phyloP scores from a whole-genome alignment of 1,140 invertebrate genomes.

The Ostrea denselamellosa region DNA sequence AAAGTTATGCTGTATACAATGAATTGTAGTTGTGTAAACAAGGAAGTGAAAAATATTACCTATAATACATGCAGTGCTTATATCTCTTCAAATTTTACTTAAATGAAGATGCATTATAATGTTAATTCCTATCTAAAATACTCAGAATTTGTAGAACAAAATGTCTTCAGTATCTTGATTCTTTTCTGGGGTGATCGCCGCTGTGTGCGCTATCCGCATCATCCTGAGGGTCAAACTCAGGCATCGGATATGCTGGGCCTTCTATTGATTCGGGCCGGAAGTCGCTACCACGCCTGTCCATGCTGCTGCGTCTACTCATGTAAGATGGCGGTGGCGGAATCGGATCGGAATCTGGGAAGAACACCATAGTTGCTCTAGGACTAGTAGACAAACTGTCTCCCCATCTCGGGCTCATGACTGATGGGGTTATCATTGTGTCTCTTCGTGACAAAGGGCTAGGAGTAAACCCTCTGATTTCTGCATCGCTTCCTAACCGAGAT shows the following conservation, averaged over 20 bases:
- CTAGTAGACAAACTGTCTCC: slow-evolving; percentile 69
- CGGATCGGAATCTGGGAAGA: slow-evolving; percentile 73
- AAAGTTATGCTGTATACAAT: no score
- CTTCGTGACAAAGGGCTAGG: slow-evolving; percentile 64
- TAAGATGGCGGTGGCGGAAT: slow-evolving; percentile 55
- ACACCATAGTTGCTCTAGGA: slow-evolving; percentile 66
- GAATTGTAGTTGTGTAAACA: neutral
- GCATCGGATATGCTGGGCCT: slow-evolving; percentile 46
- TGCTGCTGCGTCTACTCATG: slow-evolving; percentile 42
- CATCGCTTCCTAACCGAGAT: slow-evolving; percentile 70
- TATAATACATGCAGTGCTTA: neutral
- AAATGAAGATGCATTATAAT: neutral
- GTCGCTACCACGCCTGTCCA: slow-evolving; percentile 53
- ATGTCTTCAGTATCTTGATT: slow-evolving; percentile 45
- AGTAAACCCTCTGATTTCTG: slow-evolving; percentile 69
- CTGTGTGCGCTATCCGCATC: slow-evolving; percentile 49
- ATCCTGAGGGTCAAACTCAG: slow-evolving; percentile 50
- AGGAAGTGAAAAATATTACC: neutral
- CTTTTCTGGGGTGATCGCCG: slow-evolving; percentile 44
- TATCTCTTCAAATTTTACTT: neutral
- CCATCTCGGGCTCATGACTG: slow-evolving; percentile 71
- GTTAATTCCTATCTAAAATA: neutral
- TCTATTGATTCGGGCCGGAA: slow-evolving; percentile 56
- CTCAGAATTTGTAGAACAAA: neutral
- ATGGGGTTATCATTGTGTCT: slow-evolving; percentile 59